phyloP scores from a whole-genome alignment of 2,113 vertebrate genomes.

The Chlorodrepanis virens region DNA sequence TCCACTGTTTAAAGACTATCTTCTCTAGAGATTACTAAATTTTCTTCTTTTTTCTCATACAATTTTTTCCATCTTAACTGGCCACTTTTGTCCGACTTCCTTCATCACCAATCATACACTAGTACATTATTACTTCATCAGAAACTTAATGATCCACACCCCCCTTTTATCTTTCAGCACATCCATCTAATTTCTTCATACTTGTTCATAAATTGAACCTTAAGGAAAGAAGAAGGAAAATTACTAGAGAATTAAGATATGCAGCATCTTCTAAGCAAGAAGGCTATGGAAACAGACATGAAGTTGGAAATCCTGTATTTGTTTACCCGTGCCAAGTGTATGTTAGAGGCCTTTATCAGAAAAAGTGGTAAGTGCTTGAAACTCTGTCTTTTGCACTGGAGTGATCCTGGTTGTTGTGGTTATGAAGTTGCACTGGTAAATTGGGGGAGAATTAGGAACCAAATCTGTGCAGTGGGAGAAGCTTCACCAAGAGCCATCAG shows the following conservation, averaged over 20 bases:
- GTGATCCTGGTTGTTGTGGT: neutral
- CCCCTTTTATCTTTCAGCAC: neutral
- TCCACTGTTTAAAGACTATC: neutral
- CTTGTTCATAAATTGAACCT: neutral
- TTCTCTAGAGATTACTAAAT: neutral
- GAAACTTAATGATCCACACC: neutral
- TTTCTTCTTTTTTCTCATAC: neutral
- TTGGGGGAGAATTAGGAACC: neutral
- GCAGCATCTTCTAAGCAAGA: neutral
- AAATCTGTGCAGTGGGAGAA: neutral
- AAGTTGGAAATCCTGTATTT: neutral
- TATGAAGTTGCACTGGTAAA: neutral
- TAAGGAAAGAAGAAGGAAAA: neutral
- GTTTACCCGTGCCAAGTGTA: neutral
- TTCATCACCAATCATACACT: neutral
- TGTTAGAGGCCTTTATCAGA: neutral
- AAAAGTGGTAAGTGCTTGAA: neutral
- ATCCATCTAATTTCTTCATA: neutral
- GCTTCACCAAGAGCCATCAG: neutral
- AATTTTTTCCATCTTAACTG: neutral
- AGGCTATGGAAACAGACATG: neutral
- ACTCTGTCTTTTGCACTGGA: neutral
- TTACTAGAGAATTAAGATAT: neutral
- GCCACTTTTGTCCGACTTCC: slow-evolving; percentile 8
- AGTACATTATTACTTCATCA: neutral